Evolutionary conservation across 2,113 vertebrate genomes (phyloP).

Genomic region (Grammomys dolichurus): DNA sequence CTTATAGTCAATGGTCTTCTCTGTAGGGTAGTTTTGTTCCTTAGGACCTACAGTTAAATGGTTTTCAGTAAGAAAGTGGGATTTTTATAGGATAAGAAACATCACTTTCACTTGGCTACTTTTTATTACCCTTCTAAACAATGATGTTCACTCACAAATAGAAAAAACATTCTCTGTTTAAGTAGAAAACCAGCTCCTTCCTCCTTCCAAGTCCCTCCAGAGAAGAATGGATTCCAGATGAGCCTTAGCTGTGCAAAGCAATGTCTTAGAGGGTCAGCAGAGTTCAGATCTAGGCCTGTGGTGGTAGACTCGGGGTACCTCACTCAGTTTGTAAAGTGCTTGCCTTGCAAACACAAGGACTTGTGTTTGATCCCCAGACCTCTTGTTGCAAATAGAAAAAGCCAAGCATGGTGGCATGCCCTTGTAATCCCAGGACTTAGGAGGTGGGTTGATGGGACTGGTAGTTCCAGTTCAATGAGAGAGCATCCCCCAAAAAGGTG

Average conservation of each 20-base stretch:
- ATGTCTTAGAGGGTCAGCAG: not conserved
- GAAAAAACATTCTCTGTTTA: slow-evolving; percentile 34
- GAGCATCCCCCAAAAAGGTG: not conserved
- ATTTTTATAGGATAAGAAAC: slow-evolving; percentile 19
- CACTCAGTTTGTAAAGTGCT: not conserved
- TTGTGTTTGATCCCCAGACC: not conserved
- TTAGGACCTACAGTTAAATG: not conserved
- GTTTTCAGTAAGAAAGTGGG: not conserved
- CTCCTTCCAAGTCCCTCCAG: not conserved
- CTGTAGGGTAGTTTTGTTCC: not conserved
- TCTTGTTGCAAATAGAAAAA: not conserved
- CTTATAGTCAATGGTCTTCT: not conserved
- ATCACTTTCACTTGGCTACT: slow-evolving; percentile 22
- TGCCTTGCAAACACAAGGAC: not conserved
- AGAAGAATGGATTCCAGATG: not conserved
- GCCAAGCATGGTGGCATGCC: not conserved
- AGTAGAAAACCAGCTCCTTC: slow-evolving; percentile 33
- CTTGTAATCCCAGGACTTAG: not conserved
- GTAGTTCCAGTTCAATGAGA: not conserved
- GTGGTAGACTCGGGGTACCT: no score
- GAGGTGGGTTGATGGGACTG: not conserved
- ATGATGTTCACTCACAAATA: not conserved
- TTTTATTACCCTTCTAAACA: slow-evolving; percentile 17
- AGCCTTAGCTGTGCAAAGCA: not conserved
- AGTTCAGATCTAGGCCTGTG: not conserved